Evolutionary conservation across 2,888 invertebrate species (phyloP), one percentile per base, ranked within the genome.

Genomic region (Diadromus collaris): DNA sequence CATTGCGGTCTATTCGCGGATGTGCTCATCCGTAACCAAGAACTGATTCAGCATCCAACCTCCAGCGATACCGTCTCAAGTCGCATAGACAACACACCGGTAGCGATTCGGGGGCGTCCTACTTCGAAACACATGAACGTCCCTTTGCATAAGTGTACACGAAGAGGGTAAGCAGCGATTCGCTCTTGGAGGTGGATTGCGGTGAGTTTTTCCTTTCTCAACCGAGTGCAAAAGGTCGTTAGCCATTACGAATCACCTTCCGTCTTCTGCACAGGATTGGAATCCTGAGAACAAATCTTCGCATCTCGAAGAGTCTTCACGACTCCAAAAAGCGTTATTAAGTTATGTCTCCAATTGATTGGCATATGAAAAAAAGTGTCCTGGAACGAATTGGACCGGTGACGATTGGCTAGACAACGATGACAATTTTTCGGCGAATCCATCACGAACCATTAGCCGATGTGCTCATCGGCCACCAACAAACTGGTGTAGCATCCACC

Each of bases 51-150:
- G 27, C 10, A 4, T n/a, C 51, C 34, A 67, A 51, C 67, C 56
- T 68, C 27, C 27, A 44, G 6, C 41, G 56, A 41, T 24, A 56
- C 38, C 27, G 56, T 56, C 38, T 24, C n/a, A 6, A 41, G 19
- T 41, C 13, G 27, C 68, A 41, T 56, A 64, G 69, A 38, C 32
- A 48, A 60, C 58, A 24, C 71, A 63, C 72, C 48, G 24, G 65
- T 61, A 68, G 70, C 63, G 21, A 32, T 27, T 41, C 48, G 48
- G 51, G 58, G 48, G 38, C 29, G 76, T 71, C 41, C 76, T 48
- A 71, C 76, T 76, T 65, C 32, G 27, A 21, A 48, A 67, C 29
- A 67, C 72, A 67, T 68, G 72, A 67, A 72, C 72, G 71, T 44
- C 32, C 19, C 60, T 34, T 60, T 27, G 60, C 34, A 32, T 34